These are phyloP conservation scores for Agapornis roseicollis DNA, from an alignment of 2,113 vertebrate species.

Conservation along the genomic window DNA sequence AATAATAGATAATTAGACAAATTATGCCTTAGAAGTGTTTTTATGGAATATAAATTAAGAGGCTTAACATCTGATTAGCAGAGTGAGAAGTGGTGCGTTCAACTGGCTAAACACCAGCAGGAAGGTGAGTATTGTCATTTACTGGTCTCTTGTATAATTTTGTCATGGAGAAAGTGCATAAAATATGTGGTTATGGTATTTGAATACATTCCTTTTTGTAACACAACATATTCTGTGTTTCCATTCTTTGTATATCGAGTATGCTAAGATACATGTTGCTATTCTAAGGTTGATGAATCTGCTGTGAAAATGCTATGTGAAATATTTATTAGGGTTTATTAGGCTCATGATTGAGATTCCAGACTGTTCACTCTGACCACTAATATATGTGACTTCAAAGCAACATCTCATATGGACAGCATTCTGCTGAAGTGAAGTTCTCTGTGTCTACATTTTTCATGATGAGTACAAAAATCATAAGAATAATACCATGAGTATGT, in stretches of 20 bases:
- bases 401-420: background rate
- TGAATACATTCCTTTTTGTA: background rate
- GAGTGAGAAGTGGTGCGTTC: background rate
- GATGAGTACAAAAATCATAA: background rate
- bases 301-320: background rate
- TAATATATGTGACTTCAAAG: background rate
- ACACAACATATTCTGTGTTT: background rate
- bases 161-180: background rate
- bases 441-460: background rate
- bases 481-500: background rate
- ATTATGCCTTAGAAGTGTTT: background rate
- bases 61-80: background rate
- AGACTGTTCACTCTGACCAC: background rate
- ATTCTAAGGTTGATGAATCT: background rate
- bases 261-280: background rate
- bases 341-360: background rate
- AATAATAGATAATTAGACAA: background rate
- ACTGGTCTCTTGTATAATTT: background rate
- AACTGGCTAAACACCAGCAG: background rate
- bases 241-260: background rate
- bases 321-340: background rate
- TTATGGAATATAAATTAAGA: background rate
- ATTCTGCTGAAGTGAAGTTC: background rate
- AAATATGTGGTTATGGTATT: background rate
- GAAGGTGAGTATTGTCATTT: background rate